Percentiles rank a stretch among this genome's conserved stretches.
Conservation (phyloP, 2,888 invertebrate species). For the Philhelius pedissequus region DNA sequence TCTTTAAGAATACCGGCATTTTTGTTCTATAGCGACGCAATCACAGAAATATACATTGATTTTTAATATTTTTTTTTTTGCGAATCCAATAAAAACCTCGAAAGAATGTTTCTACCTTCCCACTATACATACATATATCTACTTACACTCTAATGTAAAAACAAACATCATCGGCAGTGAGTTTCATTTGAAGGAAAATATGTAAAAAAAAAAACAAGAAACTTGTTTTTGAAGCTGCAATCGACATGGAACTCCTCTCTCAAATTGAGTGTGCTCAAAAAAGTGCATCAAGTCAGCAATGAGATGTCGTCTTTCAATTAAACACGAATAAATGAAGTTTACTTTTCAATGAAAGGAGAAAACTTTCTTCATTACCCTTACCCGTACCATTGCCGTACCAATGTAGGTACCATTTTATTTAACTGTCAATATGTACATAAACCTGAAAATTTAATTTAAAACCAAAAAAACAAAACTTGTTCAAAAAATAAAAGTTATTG, state of each 20-base stretch:
- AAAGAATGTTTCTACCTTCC: not conserved
- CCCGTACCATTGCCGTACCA: not conserved
- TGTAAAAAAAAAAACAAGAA: not conserved
- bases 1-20: too few species aligned
- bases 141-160: not conserved
- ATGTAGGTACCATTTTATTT: not conserved
- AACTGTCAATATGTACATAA: not conserved
- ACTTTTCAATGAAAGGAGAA: not conserved
- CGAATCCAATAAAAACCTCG: not conserved
- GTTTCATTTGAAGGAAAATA: not conserved
- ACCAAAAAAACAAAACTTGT: not conserved
- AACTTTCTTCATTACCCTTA: slow-evolving; percentile 1
- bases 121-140: not conserved
- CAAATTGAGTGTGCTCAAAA: not conserved
- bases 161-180: not conserved
- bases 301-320: not conserved
- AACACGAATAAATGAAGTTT: slow-evolving; percentile 4
- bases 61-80: too few species aligned
- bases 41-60: too few species aligned
- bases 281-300: not conserved
- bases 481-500: not conserved
- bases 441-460: not conserved
- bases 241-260: not conserved
- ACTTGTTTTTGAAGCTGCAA: not conserved
- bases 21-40: too few species aligned